phyloP scores from a whole-genome alignment of 2,113 vertebrate species.

The Vidua chalybeata region DNA sequence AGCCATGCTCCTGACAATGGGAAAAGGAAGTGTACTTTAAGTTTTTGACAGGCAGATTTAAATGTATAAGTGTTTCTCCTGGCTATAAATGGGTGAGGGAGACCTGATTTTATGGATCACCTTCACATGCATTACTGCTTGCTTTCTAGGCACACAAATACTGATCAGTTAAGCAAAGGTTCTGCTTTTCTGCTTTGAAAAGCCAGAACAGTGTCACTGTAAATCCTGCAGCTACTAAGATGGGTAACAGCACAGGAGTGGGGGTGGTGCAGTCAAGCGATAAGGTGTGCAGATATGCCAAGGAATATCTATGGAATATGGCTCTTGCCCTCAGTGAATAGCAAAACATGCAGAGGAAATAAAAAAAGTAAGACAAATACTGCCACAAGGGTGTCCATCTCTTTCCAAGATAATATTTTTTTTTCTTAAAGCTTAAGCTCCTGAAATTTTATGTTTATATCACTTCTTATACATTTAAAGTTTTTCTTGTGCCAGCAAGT shows the following conservation, averaged over 20 bases:
- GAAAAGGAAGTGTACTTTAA: neutral
- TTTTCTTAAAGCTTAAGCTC: neutral
- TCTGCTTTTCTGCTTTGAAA: neutral
- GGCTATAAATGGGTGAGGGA: neutral
- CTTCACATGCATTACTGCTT: neutral
- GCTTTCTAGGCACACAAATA: neutral
- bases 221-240: neutral
- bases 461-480: neutral
- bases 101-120: neutral
- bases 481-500: neutral
- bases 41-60: neutral
- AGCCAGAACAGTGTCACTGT: neutral
- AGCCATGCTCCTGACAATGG: neutral
- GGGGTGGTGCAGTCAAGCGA: neutral
- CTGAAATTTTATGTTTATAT: neutral
- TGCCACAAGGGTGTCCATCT: neutral
- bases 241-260: neutral
- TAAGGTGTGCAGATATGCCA: neutral
- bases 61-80: neutral
- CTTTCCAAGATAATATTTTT: neutral
- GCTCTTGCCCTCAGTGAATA: neutral
- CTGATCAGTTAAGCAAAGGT: neutral
- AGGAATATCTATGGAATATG: neutral
- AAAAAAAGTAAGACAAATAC: neutral
- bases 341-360: neutral